Conservation (phyloP, 2,888 invertebrate genomes). For the Oscheius sp. region DNA sequence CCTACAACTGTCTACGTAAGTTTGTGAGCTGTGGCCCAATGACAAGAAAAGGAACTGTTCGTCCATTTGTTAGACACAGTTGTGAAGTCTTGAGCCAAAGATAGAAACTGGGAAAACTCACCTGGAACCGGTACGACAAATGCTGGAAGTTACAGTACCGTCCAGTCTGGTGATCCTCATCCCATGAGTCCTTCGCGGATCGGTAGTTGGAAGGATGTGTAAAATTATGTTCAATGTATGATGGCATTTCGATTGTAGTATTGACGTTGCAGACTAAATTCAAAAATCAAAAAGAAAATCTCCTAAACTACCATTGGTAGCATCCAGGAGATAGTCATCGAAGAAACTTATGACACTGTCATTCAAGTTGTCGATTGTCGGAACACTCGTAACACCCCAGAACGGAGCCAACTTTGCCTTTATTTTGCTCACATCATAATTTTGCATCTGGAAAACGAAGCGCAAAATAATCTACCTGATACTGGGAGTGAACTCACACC, state of each 20-base stretch:
- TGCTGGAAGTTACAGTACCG: conserved; percentile 19
- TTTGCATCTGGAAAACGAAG: background rate
- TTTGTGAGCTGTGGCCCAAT: background rate
- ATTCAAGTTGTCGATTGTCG: background rate
- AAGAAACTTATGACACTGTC: background rate
- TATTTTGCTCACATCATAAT: background rate
- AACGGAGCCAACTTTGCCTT: background rate
- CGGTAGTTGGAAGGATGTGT: background rate
- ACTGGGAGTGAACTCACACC: background rate
- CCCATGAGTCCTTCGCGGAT: no score
- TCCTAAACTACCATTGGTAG: background rate
- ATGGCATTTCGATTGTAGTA: background rate
- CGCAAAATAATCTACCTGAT: no score
- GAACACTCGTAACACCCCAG: background rate
- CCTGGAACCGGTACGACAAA: background rate
- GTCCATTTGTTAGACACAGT: no score
- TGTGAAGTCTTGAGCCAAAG: no score
- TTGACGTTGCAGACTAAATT: background rate
- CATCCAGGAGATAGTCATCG: background rate
- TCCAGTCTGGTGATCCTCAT: background rate
- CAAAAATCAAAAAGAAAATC: no score
- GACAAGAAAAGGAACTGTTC: no score
- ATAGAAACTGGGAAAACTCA: background rate
- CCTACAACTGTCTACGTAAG: background rate
- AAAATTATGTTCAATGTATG: background rate